A percentile compares a stretch with the other conserved stretches of the same genome.
phyloP scores from a whole-genome alignment of 2,113 vertebrate species.

The Phoxinus phoxinus region DNA sequence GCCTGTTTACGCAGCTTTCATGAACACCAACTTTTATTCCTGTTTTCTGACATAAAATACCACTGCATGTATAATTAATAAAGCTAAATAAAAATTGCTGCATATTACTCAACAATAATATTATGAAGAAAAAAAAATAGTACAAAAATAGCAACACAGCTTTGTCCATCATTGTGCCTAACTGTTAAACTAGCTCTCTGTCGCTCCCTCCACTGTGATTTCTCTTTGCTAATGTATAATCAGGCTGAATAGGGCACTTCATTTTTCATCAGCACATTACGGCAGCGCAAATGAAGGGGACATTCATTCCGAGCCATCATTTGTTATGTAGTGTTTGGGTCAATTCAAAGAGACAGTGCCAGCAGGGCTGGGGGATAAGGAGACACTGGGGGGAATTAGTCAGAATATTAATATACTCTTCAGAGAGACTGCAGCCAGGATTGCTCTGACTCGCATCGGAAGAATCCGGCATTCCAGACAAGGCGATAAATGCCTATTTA shows the following conservation, averaged over 20 bases:
- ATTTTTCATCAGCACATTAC: slow-evolving; percentile 75
- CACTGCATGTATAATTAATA: not conserved
- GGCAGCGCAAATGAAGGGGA: slow-evolving; percentile 67
- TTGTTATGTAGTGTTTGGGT: slow-evolving; percentile 59
- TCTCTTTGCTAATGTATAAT: slow-evolving; percentile 66
- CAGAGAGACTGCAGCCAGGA: slow-evolving; percentile 27
- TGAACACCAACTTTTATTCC: not conserved
- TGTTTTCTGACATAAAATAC: not conserved
- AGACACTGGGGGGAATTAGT: slow-evolving; percentile 58
- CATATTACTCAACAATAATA: not conserved
- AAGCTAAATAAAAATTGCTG: not conserved
- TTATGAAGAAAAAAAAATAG: not conserved
- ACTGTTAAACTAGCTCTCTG: slow-evolving; percentile 3
- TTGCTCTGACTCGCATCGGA: not conserved
- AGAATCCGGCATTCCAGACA: not conserved
- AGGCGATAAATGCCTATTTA: slow-evolving; percentile 37
- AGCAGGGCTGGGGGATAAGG: slow-evolving; percentile 54
- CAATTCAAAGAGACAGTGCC: slow-evolving; percentile 62
- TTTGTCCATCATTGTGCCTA: slow-evolving; percentile 19
- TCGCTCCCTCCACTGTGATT: slow-evolving; percentile 57
- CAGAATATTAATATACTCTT: slow-evolving; percentile 65
- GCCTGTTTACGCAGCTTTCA: not conserved
- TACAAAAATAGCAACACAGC: not conserved
- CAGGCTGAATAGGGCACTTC: slow-evolving; percentile 69
- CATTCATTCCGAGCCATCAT: slow-evolving; percentile 67